Evolutionary conservation across 2,888 invertebrate species (phyloP).

Genomic region (Lydus trimaculatus): DNA sequence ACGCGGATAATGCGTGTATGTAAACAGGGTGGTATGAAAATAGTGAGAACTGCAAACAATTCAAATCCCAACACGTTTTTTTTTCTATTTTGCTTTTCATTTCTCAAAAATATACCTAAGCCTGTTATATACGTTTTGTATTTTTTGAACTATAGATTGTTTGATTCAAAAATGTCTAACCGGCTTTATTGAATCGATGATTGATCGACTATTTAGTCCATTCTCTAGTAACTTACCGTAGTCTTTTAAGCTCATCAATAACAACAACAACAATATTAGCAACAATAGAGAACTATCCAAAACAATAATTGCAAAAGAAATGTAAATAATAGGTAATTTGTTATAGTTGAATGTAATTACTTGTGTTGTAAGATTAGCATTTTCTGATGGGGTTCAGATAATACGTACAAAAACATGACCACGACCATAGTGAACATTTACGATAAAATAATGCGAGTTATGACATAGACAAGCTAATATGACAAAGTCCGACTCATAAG

Average conservation of each 20-base stretch:
- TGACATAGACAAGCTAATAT: conserved; percentile 55
- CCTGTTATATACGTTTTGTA: conserved; percentile 28
- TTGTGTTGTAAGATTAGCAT: not conserved
- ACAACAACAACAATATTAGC: not conserved
- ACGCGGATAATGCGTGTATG: conserved; percentile 44
- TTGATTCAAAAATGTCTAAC: conserved; percentile 37
- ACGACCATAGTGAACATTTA: conserved; percentile 7
- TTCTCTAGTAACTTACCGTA: conserved; percentile 13
- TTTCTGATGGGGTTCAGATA: not conserved
- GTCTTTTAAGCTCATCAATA: conserved; percentile 6
- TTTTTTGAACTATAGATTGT: conserved; percentile 28
- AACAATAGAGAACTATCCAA: not conserved
- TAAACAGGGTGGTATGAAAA: conserved; percentile 41
- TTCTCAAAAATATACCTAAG: conserved; percentile 27
- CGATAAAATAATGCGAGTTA: conserved; percentile 34
- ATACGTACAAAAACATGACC: conserved; percentile 7
- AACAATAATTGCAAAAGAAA: not conserved
- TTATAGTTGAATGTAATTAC: conserved; percentile 5
- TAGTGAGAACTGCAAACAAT: conserved; percentile 49
- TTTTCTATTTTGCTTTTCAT: not conserved
- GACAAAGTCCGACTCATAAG: conserved; percentile 55
- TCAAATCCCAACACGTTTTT: conserved; percentile 38
- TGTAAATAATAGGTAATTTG: conserved; percentile 4
- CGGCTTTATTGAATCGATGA: conserved; percentile 41
- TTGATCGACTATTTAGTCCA: conserved; percentile 37